Evolutionary conservation across 2,888 invertebrate genomes (phyloP), one percentile per base, ranked within the genome.

Genomic region (Ophion ellenae): DNA sequence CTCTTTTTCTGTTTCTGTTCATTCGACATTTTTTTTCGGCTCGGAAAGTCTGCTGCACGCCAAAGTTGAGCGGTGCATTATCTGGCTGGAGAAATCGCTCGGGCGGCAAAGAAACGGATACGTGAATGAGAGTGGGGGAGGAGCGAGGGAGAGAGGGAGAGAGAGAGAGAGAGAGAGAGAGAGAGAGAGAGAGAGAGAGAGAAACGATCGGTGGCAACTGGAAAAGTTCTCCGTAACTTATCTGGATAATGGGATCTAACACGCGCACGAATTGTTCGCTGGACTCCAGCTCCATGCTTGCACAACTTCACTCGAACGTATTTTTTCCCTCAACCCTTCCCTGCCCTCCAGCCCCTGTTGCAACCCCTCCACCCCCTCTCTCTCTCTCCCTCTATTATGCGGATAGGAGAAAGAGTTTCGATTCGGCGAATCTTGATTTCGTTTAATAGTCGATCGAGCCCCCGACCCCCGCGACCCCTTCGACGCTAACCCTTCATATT

Each of bases 171-270:
- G 32, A 32, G 4, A 32, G 4, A 76, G 24, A 78, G 73, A 77
- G 40, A 36, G 45, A 20, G 61, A 76, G 28, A 28, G 76, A 57
- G 59, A 57, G 28, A 53, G 78, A 64, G 45, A 70, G 59, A 24
- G 53, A 66, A 14, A 45, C 81, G 83, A 81, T 83, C 86, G 80
- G 73, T 64, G 80, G 86, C 69, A 86, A 83, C 77, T 86, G 83
- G 81, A 86, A 81, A 86, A 83, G 76, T 86, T 86, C 67, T 77
- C 71, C 67, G 76, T 74, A 63, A 81, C 80, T 57, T 86, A 86
- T 86, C 86, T 80, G 80, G 76, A 86, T 83, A 86, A 86, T 86
- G 81, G 86, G 86, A 86, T 86, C 86, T 77, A 74, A 73, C 83
- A 86, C 85, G 85, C 76, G 83, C 75, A 57, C 67, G 45, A 81